Percentiles rank a stretch among this genome's conserved stretches.
Evolutionary conservation across 1,140 invertebrate genomes (phyloP).

Genomic region (Drosophila santomea): DNA sequence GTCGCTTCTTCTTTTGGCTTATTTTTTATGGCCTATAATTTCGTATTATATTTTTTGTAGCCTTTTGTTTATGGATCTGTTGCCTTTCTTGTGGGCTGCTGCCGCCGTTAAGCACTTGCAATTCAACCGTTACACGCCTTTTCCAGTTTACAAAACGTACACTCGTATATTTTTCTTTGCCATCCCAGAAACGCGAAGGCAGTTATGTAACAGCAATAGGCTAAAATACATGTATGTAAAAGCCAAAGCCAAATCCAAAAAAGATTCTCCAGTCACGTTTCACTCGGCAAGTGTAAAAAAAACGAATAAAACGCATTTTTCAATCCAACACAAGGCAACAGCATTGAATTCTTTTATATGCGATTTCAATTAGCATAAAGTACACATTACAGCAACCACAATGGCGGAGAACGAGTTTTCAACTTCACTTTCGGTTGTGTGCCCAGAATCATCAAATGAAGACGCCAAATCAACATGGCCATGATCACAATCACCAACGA

Average conservation of each 20-base stretch:
- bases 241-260: slow-evolving; percentile 5
- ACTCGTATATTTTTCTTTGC: not conserved
- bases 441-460: slow-evolving; percentile 26
- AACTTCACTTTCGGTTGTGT: slow-evolving; percentile 45
- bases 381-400: slow-evolving; percentile 25
- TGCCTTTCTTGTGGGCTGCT: slow-evolving; percentile 13
- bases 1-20: slow-evolving; percentile 23
- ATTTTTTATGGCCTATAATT: slow-evolving; percentile 51
- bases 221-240: not conserved
- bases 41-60: slow-evolving; percentile 39
- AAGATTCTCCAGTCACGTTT: slow-evolving; percentile 46
- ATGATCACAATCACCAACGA: not conserved
- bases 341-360: slow-evolving; percentile 41
- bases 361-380: slow-evolving; percentile 43
- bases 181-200: slow-evolving; percentile 28
- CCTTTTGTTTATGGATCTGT: slow-evolving; percentile 42
- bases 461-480: not conserved
- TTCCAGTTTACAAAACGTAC: slow-evolving; percentile 22
- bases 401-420: slow-evolving; percentile 33
- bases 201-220: slow-evolving; percentile 28
- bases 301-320: slow-evolving; percentile 33
- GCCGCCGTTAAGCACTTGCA: slow-evolving; percentile 22
- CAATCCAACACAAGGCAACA: slow-evolving; percentile 41
- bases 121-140: slow-evolving; percentile 37
- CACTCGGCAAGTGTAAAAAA: not conserved